These are phyloP conservation scores for Agapetus fuscipes DNA, from an alignment of 2,888 invertebrate genomes.

Conservation along the genomic window DNA sequence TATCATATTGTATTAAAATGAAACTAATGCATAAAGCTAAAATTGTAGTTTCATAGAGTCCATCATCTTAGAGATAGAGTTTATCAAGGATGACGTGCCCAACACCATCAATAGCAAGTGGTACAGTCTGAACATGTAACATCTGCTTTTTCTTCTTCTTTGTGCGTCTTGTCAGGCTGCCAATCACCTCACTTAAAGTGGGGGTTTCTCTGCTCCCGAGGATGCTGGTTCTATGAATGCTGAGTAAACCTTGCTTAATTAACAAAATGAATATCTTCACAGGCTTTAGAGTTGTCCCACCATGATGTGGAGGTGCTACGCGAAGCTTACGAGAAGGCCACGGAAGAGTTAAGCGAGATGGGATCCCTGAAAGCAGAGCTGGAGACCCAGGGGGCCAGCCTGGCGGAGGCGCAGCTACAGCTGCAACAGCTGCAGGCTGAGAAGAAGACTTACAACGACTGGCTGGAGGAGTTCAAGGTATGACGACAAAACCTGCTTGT, in stretches of 20 bases:
- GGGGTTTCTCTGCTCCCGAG: no score
- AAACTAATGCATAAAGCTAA: no score
- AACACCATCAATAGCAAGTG: no score
- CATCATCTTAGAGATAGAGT: no score
- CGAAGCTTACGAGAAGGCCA: slow-evolving; percentile 33
- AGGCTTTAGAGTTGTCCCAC: slow-evolving; percentile 46
- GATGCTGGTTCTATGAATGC: not conserved
- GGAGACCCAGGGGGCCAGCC: slow-evolving; percentile 37
- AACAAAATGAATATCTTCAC: not conserved
- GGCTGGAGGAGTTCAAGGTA: slow-evolving; percentile 43
- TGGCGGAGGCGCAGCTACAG: slow-evolving; percentile 35
- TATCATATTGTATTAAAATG: no score
- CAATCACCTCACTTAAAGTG: no score
- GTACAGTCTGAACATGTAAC: no score
- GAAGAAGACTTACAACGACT: slow-evolving; percentile 39
- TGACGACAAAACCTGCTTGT: no score
- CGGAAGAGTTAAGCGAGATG: slow-evolving; percentile 34
- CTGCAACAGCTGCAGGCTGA: slow-evolving; percentile 40
- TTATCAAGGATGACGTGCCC: no score
- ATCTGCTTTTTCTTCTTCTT: no score
- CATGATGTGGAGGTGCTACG: slow-evolving; percentile 45
- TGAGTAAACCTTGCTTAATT: not conserved
- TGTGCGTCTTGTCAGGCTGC: not conserved
- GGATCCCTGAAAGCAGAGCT: slow-evolving; percentile 31
- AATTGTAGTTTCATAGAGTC: no score